Conservation (phyloP, 2,888 invertebrate genomes). For the Catocala nupta region DNA sequence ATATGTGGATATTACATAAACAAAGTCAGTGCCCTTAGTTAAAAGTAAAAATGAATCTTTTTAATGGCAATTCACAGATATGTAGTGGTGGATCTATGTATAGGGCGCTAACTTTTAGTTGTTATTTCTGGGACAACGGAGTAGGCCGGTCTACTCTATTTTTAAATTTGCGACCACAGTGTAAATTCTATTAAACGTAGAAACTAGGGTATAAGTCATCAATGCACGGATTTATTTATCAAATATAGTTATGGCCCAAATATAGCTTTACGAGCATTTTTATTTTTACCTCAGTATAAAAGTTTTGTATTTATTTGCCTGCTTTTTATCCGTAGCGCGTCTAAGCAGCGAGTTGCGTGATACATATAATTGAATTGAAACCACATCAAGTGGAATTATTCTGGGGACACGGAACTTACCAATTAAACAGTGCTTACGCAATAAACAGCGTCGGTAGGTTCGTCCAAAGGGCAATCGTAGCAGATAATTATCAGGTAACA, state of each 20-base stretch:
- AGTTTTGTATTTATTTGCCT: constrained; percentile 37
- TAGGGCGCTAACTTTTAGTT: too few relatives aligned
- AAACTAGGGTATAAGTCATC: neutral
- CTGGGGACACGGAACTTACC: constrained; percentile 67
- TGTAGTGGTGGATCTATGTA: too few relatives aligned
- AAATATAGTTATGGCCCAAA: constrained; percentile 16
- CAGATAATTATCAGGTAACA: neutral
- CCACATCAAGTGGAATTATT: constrained; percentile 71
- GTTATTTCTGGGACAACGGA: too few relatives aligned
- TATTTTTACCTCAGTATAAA: constrained; percentile 19
- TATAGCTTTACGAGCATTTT: constrained; percentile 28
- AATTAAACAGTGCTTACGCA: constrained; percentile 61
- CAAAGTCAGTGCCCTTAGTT: too few relatives aligned
- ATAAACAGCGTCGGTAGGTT: constrained; percentile 18
- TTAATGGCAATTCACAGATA: too few relatives aligned
- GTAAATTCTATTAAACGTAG: too few relatives aligned
- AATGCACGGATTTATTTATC: constrained; percentile 3
- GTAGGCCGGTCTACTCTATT: too few relatives aligned
- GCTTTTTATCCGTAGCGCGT: constrained; percentile 32
- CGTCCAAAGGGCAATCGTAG: neutral
- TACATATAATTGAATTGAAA: constrained; percentile 74
- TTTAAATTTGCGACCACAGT: too few relatives aligned
- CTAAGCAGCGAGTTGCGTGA: constrained; percentile 65
- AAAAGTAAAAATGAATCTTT: too few relatives aligned
- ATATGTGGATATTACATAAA: too few relatives aligned